Evolutionary conservation across 2,888 invertebrate genomes (phyloP).

Genomic region (Agrotis segetum): DNA sequence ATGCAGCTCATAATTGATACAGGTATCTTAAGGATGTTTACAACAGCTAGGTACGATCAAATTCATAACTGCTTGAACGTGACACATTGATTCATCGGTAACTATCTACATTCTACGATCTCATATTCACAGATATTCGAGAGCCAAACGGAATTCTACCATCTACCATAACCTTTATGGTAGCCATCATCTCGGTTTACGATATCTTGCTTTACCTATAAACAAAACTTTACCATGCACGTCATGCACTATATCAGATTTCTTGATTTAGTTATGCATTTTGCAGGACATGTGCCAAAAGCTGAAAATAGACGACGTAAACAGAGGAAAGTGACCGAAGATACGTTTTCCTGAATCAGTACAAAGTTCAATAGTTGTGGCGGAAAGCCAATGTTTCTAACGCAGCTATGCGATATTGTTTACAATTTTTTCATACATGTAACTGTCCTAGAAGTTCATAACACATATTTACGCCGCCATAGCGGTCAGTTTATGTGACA

Average conservation of each 20-base stretch:
- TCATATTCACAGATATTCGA: constrained; percentile 37
- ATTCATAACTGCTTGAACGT: constrained; percentile 38
- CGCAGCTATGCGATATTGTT: constrained; percentile 71
- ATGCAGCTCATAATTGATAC: constrained; percentile 35
- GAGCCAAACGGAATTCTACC: constrained; percentile 44
- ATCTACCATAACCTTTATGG: constrained; percentile 16
- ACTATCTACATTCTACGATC: constrained; percentile 15
- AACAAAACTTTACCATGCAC: constrained; percentile 40
- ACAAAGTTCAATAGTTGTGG: constrained; percentile 87
- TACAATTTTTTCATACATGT: constrained; percentile 62
- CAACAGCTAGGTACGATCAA: constrained; percentile 30
- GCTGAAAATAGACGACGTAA: constrained; percentile 81
- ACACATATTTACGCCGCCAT: constrained; percentile 48
- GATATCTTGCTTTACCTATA: constrained; percentile 13
- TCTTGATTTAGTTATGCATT: constrained; percentile 52
- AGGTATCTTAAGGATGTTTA: constrained; percentile 27
- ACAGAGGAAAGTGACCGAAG: constrained; percentile 82
- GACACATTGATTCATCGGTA: constrained; percentile 35
- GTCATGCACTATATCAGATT: constrained; percentile 57
- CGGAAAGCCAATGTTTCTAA: constrained; percentile 80
- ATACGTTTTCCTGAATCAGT: constrained; percentile 86
- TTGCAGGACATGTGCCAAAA: constrained; percentile 78
- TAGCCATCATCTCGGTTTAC: constrained; percentile 27
- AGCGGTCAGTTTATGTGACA: constrained; percentile 64
- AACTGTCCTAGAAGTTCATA: constrained; percentile 48